Percentiles rank a stretch among this genome's conserved stretches.
These are phyloP conservation scores for Herpetotheres cachinnans DNA, from an alignment of 2,113 vertebrate species.

Conservation along the genomic window DNA sequence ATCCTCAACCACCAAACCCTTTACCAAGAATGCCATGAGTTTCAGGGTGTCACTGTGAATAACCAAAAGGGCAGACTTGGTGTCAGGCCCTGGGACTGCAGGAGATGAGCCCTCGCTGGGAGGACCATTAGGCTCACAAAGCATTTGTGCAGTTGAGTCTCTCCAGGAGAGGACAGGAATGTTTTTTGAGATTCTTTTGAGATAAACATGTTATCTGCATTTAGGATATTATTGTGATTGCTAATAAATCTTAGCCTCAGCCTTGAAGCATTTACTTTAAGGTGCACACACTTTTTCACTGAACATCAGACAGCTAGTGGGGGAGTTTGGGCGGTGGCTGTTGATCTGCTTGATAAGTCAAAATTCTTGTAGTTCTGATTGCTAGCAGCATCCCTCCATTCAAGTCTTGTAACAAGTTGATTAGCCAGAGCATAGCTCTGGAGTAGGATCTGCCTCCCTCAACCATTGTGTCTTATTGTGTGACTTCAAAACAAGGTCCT, in stretches of 20 bases:
- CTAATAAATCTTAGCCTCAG: neutral
- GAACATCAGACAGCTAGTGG: neutral
- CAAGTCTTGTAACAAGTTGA: neutral
- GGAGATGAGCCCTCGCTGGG: neutral
- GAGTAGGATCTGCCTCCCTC: neutral
- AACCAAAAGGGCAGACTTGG: neutral
- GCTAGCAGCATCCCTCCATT: neutral
- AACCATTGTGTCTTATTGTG: accelerated
- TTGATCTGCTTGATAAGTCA: neutral
- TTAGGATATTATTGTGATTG: neutral
- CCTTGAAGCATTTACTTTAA: neutral
- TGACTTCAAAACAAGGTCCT: neutral
- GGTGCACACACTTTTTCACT: accelerated
- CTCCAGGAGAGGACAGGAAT: neutral
- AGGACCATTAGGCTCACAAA: neutral
- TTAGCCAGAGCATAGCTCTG: neutral
- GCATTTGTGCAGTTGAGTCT: neutral
- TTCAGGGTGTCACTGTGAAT: accelerated
- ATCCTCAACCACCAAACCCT: no score
- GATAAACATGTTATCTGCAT: neutral
- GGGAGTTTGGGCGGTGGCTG: neutral
- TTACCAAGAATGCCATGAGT: no score
- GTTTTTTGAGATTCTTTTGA: neutral
- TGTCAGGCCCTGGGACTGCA: neutral
- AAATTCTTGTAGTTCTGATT: neutral